These are phyloP conservation scores for Sebastes matsubarae DNA, from an alignment of 2,797 vertebrate species.

Conservation along the genomic window DNA sequence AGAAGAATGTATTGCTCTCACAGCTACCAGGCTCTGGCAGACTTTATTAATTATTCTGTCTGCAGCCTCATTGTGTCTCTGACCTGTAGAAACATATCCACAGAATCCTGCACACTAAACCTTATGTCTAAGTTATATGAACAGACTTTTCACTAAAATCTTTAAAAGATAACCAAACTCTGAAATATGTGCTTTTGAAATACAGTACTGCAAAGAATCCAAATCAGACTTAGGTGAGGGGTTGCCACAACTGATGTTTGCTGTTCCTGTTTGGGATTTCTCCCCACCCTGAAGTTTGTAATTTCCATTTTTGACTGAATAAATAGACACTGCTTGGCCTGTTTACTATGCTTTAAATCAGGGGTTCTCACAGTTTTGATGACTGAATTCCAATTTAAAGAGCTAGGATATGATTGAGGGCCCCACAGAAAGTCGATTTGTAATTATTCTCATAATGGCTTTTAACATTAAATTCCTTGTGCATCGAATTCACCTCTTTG, in stretches of 20 bases:
- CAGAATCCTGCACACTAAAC: background rate
- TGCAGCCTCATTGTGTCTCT: background rate
- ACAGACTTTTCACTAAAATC: background rate
- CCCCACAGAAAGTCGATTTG: background rate
- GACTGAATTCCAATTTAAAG: background rate
- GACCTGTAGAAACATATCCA: background rate
- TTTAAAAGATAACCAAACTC: background rate
- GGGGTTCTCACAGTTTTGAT: background rate
- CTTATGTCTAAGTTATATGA: background rate
- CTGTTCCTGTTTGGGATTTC: background rate
- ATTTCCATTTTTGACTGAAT: background rate
- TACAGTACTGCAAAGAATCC: background rate
- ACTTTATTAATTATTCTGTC: background rate
- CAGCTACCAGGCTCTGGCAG: background rate
- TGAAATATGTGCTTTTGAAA: background rate
- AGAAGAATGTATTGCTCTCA: background rate
- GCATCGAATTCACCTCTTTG: background rate
- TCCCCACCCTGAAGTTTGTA: background rate
- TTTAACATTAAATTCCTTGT: background rate
- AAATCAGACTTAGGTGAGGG: background rate
- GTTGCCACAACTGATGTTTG: background rate
- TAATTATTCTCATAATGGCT: background rate
- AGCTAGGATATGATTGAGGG: background rate
- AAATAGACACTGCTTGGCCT: background rate
- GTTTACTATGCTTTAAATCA: background rate